Evolutionary conservation across 53 echinoderm and acorn worm genomes (phyloP).

Genomic region (Crossaster papposus): DNA sequence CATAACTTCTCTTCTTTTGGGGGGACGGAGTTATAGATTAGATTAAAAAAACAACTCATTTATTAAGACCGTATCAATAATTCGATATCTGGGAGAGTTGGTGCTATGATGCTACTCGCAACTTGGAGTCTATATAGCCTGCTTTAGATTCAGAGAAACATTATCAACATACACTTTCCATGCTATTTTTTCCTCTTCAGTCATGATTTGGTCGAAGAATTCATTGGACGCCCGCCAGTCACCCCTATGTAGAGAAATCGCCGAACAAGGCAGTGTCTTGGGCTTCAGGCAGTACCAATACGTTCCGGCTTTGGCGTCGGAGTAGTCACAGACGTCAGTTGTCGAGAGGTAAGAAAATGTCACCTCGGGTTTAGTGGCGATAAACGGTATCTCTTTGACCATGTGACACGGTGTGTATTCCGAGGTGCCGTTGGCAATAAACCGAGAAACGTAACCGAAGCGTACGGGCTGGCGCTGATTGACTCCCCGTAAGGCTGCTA

Average conservation of each 20-base stretch:
- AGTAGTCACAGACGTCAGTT: conserved; percentile 48
- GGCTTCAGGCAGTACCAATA: conserved; percentile 73
- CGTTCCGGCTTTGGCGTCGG: conserved; percentile 46
- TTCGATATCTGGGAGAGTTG: no score
- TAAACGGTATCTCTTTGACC: background rate
- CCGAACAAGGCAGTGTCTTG: background rate
- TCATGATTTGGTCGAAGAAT: background rate
- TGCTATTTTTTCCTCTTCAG: background rate
- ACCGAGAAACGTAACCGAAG: conserved; percentile 49
- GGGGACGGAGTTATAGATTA: no score
- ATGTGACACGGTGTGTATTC: conserved; percentile 47
- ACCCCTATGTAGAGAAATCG: background rate
- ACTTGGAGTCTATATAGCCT: no score
- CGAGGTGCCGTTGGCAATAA: conserved; percentile 19
- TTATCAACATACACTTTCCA: background rate
- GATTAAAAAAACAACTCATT: no score
- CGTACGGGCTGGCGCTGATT: conserved; percentile 6
- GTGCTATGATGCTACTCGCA: no score
- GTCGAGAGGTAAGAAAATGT: background rate
- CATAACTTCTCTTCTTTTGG: no score
- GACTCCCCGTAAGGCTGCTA: conserved; percentile 47
- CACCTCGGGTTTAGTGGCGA: background rate
- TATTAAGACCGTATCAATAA: no score
- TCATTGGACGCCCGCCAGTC: background rate
- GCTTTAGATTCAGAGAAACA: background rate